These are phyloP conservation scores for Oncorhynchus keta DNA, from an alignment of 2,113 vertebrate genomes.

Conservation along the genomic window DNA sequence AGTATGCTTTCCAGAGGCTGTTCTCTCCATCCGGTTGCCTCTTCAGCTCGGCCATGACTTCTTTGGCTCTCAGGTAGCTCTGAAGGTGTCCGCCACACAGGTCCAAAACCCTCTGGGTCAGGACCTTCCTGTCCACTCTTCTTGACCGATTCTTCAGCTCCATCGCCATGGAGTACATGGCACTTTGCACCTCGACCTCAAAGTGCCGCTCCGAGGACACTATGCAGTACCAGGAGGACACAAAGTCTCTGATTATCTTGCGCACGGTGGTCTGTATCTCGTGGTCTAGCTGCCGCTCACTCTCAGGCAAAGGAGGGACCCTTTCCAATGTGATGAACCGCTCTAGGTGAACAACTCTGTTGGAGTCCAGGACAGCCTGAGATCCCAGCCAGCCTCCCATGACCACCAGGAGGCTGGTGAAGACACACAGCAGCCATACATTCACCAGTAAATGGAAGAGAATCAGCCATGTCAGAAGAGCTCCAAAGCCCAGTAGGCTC, in stretches of 20 bases:
- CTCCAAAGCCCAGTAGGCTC: conserved; percentile 67
- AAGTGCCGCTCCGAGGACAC: conserved; percentile 82
- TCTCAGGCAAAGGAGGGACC: conserved; percentile 45
- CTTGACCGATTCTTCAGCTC: conserved; percentile 79
- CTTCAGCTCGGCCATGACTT: conserved; percentile 40
- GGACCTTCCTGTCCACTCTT: conserved; percentile 68
- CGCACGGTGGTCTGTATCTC: conserved; percentile 79
- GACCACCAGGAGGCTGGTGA: conserved; percentile 74
- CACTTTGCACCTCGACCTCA: conserved; percentile 79
- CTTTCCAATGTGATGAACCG: conserved; percentile 75
- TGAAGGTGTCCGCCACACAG: conserved; percentile 86
- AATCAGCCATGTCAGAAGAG: conserved; percentile 79
- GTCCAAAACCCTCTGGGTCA: conserved; percentile 76
- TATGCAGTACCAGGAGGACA: conserved; percentile 83
- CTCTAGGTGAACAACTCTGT: conserved; percentile 81
- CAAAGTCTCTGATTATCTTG: conserved; percentile 89
- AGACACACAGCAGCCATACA: conserved; percentile 81
- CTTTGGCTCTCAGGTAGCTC: conserved; percentile 78
- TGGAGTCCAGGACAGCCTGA: conserved; percentile 55
- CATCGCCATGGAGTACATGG: conserved; percentile 80
- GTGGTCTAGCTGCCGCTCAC: conserved; percentile 67
- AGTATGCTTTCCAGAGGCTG: conserved; percentile 80
- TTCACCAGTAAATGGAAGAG: conserved; percentile 84
- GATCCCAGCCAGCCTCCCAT: conserved; percentile 84
- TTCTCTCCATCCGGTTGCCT: neutral